A percentile compares a stretch with the other conserved stretches of the same genome.
phyloP scores from a whole-genome alignment of 2,888 invertebrate species.

The Tenthredo amoena region DNA sequence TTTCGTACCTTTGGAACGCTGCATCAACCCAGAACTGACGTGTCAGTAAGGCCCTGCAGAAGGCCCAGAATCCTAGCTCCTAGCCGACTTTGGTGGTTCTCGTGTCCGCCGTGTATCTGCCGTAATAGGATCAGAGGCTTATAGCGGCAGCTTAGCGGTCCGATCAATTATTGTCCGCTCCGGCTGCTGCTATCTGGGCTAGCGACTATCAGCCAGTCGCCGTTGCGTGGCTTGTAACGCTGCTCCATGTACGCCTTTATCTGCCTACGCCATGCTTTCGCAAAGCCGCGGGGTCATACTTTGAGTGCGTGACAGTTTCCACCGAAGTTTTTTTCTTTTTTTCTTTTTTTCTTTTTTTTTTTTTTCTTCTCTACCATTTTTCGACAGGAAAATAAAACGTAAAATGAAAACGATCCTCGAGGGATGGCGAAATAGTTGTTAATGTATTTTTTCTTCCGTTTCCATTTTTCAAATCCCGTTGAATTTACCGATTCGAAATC shows the following conservation, averaged over 20 bases:
- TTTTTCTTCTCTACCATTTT: background rate
- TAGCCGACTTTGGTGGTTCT: background rate
- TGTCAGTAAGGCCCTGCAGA: background rate
- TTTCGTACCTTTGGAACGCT: background rate
- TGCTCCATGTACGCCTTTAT: constrained; percentile 51
- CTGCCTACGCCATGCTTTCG: constrained; percentile 50
- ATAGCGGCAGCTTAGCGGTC: constrained; percentile 71
- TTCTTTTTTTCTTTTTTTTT: background rate
- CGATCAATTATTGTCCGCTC: constrained; percentile 74
- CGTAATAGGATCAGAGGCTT: constrained; percentile 73
- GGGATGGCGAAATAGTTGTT: background rate
- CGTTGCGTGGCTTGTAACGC: constrained; percentile 52
- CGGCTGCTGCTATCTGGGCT: constrained; percentile 54
- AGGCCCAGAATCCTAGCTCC: constrained; percentile 3
- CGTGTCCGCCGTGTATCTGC: constrained; percentile 47
- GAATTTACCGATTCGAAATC: constrained; percentile 4
- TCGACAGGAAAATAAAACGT: background rate
- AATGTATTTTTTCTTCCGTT: background rate
- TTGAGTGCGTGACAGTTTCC: constrained; percentile 33
- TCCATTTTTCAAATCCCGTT: background rate
- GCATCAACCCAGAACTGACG: background rate
- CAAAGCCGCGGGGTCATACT: constrained; percentile 46
- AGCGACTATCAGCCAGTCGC: constrained; percentile 50
- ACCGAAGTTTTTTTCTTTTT: background rate
- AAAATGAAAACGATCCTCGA: background rate